These are phyloP conservation scores for Caerostris extrusa DNA, from an alignment of 1,140 invertebrate species.

Conservation along the genomic window DNA sequence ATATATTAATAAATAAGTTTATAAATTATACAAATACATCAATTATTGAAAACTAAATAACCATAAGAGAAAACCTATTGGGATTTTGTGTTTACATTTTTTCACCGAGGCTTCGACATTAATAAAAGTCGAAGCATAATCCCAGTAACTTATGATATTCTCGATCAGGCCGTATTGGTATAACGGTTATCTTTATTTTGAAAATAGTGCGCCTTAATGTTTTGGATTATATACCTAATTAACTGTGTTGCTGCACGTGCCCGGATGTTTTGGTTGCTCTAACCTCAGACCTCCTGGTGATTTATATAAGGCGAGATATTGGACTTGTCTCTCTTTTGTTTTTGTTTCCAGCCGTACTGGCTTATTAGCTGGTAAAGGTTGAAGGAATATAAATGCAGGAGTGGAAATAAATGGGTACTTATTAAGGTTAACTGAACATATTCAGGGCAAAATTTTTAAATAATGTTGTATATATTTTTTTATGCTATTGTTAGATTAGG, in stretches of 20 bases:
- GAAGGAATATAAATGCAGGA: no score
- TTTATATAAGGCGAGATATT: conserved; percentile 53
- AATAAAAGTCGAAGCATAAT: conserved; percentile 68
- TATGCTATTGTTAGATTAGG: no score
- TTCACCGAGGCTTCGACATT: conserved; percentile 54
- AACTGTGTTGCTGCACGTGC: conserved; percentile 38
- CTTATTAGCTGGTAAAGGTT: no score
- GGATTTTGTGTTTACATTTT: conserved; percentile 68
- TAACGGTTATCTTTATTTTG: conserved; percentile 70
- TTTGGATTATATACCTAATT: conserved; percentile 68
- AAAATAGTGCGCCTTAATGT: conserved; percentile 63
- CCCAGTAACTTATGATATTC: conserved; percentile 70
- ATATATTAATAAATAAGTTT: no score
- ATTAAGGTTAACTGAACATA: no score
- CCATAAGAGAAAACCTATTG: conserved; percentile 52
- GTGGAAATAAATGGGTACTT: no score
- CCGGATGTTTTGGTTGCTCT: conserved; percentile 58
- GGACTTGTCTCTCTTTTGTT: not conserved
- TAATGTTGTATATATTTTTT: no score
- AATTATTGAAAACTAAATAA: no score
- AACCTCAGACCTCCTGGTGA: conserved; percentile 22
- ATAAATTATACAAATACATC: no score
- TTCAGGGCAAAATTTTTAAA: no score
- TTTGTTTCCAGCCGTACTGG: not conserved
- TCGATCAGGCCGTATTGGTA: conserved; percentile 41